Evolutionary conservation across 2,888 invertebrate genomes (phyloP).

Genomic region (Nymphalis urticae): DNA sequence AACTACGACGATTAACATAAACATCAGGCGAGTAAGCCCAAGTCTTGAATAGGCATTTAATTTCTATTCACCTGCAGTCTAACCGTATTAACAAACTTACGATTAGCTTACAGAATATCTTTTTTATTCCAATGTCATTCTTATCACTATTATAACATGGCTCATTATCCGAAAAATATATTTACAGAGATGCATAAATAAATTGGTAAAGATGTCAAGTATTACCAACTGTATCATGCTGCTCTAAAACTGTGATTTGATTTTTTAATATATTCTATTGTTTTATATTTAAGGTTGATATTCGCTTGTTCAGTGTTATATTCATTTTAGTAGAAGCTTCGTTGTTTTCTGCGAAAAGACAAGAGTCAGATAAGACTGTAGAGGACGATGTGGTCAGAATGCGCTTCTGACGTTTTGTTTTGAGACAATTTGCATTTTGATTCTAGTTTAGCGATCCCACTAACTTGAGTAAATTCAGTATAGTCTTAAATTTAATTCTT

Average conservation of each 20-base stretch:
- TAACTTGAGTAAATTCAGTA: conserved; percentile 16
- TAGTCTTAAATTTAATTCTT: conserved; percentile 9
- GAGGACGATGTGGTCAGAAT: conserved; percentile 37
- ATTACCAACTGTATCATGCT: conserved; percentile 11
- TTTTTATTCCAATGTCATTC: not conserved
- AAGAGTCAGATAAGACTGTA: conserved; percentile 35
- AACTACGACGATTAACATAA: conserved; percentile 53
- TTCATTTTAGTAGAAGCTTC: not conserved
- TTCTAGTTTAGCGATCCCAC: conserved; percentile 22
- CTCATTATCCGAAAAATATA: not conserved
- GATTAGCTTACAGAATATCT: not conserved
- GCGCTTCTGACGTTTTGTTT: conserved; percentile 38
- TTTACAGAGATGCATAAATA: conserved; percentile 8
- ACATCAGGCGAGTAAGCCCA: conserved; percentile 54
- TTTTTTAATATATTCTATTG: conserved; percentile 1
- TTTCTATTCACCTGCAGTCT: conserved; percentile 54
- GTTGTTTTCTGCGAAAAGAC: conserved; percentile 36
- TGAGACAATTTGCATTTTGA: conserved; percentile 36
- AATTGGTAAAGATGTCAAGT: conserved; percentile 21
- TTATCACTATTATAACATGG: conserved; percentile 6
- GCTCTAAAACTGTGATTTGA: not conserved
- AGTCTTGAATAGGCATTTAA: conserved; percentile 62
- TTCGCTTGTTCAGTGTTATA: not conserved
- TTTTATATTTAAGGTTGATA: not conserved
- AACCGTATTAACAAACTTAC: conserved; percentile 29